Base-by-base conservation (phyloP, 2,797 vertebrate species). In the Anniella stebbinsi region DNA sequence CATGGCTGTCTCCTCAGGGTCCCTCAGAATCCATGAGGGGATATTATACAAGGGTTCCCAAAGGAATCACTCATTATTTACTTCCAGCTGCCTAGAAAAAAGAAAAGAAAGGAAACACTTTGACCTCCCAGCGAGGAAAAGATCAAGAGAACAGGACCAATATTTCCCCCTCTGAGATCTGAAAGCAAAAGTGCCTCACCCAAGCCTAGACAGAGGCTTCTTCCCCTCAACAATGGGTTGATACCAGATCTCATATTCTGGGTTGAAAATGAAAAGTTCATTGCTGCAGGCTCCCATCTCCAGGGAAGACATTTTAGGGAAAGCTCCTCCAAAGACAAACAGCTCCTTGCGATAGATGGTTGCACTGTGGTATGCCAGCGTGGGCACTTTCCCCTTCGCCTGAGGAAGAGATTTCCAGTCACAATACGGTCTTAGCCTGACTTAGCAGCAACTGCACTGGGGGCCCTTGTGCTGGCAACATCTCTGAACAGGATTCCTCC, bases 201-300 rank as follows among this genome's bases (percentile, higher is more conserved):
- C 98, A 95, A 98, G 97, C 88, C 98, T 97, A 90, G 98, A 97
- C 86, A 98, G 96, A 92, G 98, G 98, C 91, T 95, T 97, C 84
- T 98, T 97, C 18, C 98, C 98, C 92, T 98, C 98, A 89, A 98
- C 98, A 78, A 99, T 98, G 57, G 98, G 98, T 94, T 98, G 97
- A 95, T 99, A 99, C 98, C 98, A 99, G 89, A 99, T 97, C 95
- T 98, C 97, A 96, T 97, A 98, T 90, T 98, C 98, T 13, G 98
- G 98, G 96, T 98, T 99, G 90, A 98, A 99, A 95, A 99, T 97
- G 94, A 98, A 98, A 51, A 99, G 97, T 11, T 96, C 80, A n/a
- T 98, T 98, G 91, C 98, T 98, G 96, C 98, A 98, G 60, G 92
- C 89, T 87, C 96, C 97, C 41, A 94, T 96, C 73, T 95, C 96